Conservation (phyloP, 2,113 vertebrate species). For the Uria aalge region DNA sequence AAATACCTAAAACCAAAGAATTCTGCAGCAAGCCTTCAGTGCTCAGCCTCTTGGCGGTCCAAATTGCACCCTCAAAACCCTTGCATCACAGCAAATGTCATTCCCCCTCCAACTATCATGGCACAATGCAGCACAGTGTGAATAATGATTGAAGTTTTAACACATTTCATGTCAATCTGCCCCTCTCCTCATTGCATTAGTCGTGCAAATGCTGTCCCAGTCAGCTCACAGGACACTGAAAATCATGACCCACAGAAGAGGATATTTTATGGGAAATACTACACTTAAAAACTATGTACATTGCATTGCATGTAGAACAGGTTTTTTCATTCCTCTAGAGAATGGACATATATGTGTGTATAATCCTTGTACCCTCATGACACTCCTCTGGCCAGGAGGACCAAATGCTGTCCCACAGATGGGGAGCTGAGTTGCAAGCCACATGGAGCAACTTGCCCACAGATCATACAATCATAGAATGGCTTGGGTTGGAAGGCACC, state of each 20-base stretch:
- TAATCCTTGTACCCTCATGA: not conserved
- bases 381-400: not conserved
- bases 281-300: not conserved
- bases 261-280: not conserved
- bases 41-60: not conserved
- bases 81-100: not conserved
- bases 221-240: not conserved
- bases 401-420: not conserved
- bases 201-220: not conserved
- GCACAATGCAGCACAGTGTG: not conserved
- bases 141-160: not conserved
- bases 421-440: not conserved
- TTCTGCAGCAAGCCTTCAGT: not conserved
- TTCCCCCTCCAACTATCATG: not conserved
- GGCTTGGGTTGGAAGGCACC: not conserved
- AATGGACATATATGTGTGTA: not conserved
- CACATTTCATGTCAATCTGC: not conserved
- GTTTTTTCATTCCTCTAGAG: not conserved
- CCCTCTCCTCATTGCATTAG: not conserved
- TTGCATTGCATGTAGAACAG: not conserved
- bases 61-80: not conserved
- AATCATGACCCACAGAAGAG: not conserved
- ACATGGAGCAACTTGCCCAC: fast-evolving
- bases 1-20: not conserved
- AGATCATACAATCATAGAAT: not conserved